These are phyloP conservation scores for Urocitellus parryii DNA, from an alignment of 2,113 vertebrate genomes.

Conservation along the genomic window DNA sequence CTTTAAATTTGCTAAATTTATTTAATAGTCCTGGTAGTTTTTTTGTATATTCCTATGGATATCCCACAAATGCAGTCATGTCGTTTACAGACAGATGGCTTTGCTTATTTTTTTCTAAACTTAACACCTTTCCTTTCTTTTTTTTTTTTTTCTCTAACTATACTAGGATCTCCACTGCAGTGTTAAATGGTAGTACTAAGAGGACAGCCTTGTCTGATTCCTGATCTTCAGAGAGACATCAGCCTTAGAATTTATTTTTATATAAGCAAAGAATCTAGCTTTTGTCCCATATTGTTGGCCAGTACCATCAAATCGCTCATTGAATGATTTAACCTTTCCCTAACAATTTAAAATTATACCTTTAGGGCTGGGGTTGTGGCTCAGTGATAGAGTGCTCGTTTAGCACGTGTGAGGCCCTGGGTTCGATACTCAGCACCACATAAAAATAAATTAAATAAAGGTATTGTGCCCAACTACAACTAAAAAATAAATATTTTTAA, in stretches of 20 bases:
- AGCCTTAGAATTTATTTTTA: neutral
- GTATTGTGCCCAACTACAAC: too few species aligned
- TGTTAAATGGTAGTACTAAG: neutral
- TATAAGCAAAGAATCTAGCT: neutral
- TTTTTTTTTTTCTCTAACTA: neutral
- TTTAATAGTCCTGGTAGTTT: neutral
- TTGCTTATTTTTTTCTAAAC: neutral
- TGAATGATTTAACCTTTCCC: neutral
- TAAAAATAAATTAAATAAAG: too few species aligned
- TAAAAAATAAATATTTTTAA: too few species aligned
- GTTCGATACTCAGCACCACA: too few species aligned
- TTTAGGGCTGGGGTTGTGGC: neutral
- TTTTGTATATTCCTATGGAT: neutral
- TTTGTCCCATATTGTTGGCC: neutral
- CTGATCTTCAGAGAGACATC: neutral
- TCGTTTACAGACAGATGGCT: neutral
- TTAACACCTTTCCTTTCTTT: neutral
- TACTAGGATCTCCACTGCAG: neutral
- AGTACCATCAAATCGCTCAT: neutral
- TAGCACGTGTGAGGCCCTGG: too few species aligned
- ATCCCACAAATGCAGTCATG: neutral
- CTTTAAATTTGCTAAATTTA: neutral
- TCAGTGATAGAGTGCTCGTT: too few species aligned
- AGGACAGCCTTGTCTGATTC: neutral
- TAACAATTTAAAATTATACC: neutral